Evolutionary conservation across 2,797 vertebrate species (phyloP).

Genomic region (Tympanoctomys barrerae): DNA sequence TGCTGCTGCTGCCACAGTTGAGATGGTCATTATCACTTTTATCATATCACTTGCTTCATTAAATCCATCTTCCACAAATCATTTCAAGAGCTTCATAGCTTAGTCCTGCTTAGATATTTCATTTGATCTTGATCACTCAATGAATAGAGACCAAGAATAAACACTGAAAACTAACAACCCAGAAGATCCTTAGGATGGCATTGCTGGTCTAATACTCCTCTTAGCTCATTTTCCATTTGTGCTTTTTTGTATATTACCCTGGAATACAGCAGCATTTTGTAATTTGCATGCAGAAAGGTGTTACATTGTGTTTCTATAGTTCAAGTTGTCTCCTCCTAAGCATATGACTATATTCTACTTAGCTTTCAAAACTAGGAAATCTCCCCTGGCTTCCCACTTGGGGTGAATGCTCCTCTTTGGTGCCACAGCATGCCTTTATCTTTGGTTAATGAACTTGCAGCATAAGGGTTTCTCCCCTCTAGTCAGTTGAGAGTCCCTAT

Average conservation of each 20-base stretch:
- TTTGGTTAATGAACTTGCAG: background rate
- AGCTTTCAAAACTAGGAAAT: background rate
- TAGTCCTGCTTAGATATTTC: background rate
- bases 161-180: background rate
- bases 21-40: background rate
- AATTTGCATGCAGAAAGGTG: background rate
- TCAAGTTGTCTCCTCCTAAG: background rate
- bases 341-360: background rate
- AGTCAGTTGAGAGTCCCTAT: background rate
- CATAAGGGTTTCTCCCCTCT: background rate
- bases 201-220: rapidly evolving
- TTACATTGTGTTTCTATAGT: background rate
- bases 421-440: background rate
- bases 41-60: background rate
- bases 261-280: background rate
- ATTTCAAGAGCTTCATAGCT: background rate
- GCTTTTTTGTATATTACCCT: background rate
- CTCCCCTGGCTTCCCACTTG: background rate
- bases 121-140: background rate
- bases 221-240: background rate
- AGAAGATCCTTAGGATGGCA: background rate
- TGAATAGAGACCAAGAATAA: background rate
- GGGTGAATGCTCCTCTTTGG: background rate
- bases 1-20: too few relatives aligned
- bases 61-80: background rate